phyloP scores from a whole-genome alignment of 2,113 vertebrate species.

The Zonotrichia leucophrys region DNA sequence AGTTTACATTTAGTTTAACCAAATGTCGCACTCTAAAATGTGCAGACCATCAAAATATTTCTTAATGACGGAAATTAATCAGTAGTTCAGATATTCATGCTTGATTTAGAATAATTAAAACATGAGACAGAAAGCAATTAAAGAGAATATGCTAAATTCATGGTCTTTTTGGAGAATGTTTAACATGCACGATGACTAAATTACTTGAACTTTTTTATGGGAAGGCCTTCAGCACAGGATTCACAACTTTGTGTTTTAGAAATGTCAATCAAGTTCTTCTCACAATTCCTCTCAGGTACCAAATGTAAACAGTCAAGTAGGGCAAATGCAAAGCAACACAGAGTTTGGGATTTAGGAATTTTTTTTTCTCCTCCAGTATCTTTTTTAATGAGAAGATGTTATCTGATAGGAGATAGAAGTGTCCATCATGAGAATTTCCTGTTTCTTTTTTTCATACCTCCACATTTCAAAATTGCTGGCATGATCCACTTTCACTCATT shows the following conservation, averaged over 20 bases:
- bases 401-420: not conserved
- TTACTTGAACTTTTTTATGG: not conserved
- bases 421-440: not conserved
- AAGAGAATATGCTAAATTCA: not conserved
- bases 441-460: not conserved
- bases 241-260: not conserved
- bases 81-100: not conserved
- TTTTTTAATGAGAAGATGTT: not conserved
- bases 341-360: not conserved
- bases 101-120: not conserved
- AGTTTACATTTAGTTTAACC: not conserved
- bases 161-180: not conserved
- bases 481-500: not conserved
- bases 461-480: not conserved
- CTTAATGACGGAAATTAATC: not conserved
- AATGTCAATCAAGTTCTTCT: not conserved
- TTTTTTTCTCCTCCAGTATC: fast-evolving
- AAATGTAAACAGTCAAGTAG: not conserved
- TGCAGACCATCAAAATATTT: not conserved
- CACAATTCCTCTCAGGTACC: not conserved
- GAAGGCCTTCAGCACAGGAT: not conserved
- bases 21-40: not conserved
- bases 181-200: not conserved
- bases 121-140: not conserved
- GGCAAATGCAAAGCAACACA: not conserved